A percentile compares a stretch with the other conserved stretches of the same genome.
Evolutionary conservation across 2,888 invertebrate genomes (phyloP).

Genomic region (Epinotia demarniana): DNA sequence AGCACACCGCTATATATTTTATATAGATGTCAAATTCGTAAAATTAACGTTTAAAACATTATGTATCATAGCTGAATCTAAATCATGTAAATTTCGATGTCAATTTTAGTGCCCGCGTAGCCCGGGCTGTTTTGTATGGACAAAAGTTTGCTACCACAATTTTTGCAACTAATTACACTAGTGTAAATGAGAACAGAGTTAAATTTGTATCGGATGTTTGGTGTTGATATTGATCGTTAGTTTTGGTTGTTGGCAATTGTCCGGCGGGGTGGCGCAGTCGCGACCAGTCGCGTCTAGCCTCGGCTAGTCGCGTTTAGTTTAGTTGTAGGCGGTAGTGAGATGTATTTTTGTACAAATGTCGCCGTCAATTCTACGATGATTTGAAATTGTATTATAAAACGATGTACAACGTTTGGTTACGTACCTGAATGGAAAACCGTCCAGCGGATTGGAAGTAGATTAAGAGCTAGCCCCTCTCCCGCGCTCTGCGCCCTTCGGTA

Average conservation of each 20-base stretch:
- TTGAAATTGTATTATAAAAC: slow-evolving; percentile 45
- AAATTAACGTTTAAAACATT: slow-evolving; percentile 63
- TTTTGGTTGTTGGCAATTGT: slow-evolving; percentile 46
- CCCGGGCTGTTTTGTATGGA: slow-evolving; percentile 71
- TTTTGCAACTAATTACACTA: slow-evolving; percentile 74
- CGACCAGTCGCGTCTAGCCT: neutral
- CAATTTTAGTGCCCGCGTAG: slow-evolving; percentile 79
- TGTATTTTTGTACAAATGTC: slow-evolving; percentile 77
- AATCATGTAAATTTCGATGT: slow-evolving; percentile 82
- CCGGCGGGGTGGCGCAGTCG: slow-evolving; percentile 27
- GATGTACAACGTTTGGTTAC: slow-evolving; percentile 60
- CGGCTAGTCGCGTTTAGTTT: slow-evolving; percentile 59
- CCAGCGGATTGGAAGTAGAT: slow-evolving; percentile 75
- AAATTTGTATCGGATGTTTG: slow-evolving; percentile 73
- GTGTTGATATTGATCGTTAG: slow-evolving; percentile 68
- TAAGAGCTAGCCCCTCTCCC: slow-evolving; percentile 64
- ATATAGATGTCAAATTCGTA: slow-evolving; percentile 80
- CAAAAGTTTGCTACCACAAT: slow-evolving; percentile 75
- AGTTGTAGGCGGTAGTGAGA: slow-evolving; percentile 74
- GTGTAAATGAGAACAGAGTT: slow-evolving; percentile 52
- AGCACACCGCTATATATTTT: slow-evolving; percentile 67
- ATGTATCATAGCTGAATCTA: slow-evolving; percentile 79
- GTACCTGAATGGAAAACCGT: slow-evolving; percentile 77
- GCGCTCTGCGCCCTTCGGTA: slow-evolving; percentile 40
- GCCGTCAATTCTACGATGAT: slow-evolving; percentile 71